Evolutionary conservation across 1,140 invertebrate species (phyloP).

Genomic region (Nymphalis io): DNA sequence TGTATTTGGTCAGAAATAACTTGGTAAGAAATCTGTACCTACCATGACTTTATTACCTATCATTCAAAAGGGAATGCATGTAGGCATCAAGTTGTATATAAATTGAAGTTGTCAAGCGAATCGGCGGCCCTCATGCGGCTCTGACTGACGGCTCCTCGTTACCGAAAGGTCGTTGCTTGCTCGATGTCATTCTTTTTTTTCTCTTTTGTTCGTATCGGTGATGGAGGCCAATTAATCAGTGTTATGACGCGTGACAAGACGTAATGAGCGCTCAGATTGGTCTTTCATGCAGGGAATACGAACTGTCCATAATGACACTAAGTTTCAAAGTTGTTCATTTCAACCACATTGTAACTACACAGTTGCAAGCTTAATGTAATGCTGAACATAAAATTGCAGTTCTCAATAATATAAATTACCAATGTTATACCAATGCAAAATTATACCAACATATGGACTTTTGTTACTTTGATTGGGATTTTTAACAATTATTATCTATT

Average conservation of each 20-base stretch:
- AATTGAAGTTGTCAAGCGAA: slow-evolving; percentile 64
- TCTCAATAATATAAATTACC: background rate
- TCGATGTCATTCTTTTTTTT: slow-evolving; percentile 55
- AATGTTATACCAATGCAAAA: too few relatives aligned
- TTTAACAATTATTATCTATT: too few relatives aligned
- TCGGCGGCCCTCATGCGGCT: slow-evolving; percentile 43
- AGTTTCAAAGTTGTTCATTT: background rate
- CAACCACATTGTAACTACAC: too few relatives aligned
- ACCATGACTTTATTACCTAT: slow-evolving; percentile 54
- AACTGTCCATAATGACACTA: slow-evolving; percentile 12
- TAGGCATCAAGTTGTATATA: slow-evolving; percentile 58
- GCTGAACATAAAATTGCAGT: too few relatives aligned
- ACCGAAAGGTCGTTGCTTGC: slow-evolving; percentile 64
- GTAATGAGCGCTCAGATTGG: slow-evolving; percentile 56
- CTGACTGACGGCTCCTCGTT: slow-evolving; percentile 67
- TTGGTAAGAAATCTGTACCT: slow-evolving; percentile 24
- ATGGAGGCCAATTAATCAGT: slow-evolving; percentile 71
- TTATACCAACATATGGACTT: too few relatives aligned
- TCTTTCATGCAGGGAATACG: slow-evolving; percentile 21
- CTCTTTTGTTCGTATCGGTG: slow-evolving; percentile 50
- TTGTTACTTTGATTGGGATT: too few relatives aligned
- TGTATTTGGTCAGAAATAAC: slow-evolving; percentile 21
- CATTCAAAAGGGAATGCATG: slow-evolving; percentile 43
- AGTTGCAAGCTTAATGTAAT: too few relatives aligned
- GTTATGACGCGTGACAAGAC: slow-evolving; percentile 67